Conservation (phyloP, 2,797 vertebrate species). For the Cottoperca gobio region DNA sequence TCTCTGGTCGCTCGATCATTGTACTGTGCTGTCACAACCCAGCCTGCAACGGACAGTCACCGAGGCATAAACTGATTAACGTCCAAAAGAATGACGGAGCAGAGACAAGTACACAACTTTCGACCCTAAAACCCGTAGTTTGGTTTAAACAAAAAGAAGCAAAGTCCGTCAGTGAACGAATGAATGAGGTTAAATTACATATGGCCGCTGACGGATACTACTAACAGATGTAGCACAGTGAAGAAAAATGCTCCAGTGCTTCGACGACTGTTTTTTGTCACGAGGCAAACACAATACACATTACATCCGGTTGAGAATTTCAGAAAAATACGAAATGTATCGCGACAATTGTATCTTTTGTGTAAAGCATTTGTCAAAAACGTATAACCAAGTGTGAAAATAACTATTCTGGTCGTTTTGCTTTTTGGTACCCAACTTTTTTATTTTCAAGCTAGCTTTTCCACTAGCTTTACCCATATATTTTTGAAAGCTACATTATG, state of each 20-base stretch:
- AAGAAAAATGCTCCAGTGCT: conserved; percentile 43
- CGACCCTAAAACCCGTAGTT: accelerated
- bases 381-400: not conserved
- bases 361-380: not conserved
- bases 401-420: not conserved
- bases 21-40: conserved; percentile 76
- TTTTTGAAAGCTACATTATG: not conserved
- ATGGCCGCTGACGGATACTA: conserved; percentile 50
- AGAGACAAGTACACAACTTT: not conserved
- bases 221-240: conserved; percentile 33
- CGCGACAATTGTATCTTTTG: not conserved
- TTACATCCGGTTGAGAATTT: conserved; percentile 48
- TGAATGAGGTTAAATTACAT: conserved; percentile 66
- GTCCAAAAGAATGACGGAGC: conserved; percentile 19
- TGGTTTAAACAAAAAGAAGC: not conserved
- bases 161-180: conserved; percentile 34
- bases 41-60: conserved; percentile 65
- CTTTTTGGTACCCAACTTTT: not conserved
- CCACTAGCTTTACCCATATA: not conserved
- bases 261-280: conserved; percentile 31
- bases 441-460: not conserved
- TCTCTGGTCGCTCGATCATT: conserved; percentile 87
- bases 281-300: not conserved
- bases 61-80: conserved; percentile 57
- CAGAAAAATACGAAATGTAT: conserved; percentile 54